These are phyloP conservation scores for Ceyx cyanopectus DNA, from an alignment of 2,113 vertebrate genomes.

Conservation along the genomic window DNA sequence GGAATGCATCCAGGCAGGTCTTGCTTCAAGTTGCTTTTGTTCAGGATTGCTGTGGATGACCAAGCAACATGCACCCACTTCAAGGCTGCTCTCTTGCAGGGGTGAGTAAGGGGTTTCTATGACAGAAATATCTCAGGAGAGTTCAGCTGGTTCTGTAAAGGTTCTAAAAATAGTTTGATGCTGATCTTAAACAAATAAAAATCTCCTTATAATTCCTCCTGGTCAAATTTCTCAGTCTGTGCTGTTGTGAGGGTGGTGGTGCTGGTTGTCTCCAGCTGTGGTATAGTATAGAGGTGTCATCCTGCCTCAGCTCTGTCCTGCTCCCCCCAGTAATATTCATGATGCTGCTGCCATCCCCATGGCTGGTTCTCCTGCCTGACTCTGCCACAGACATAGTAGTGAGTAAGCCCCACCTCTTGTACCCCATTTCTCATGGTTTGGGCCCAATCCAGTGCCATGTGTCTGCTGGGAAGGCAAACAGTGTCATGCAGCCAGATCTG, in stretches of 20 bases:
- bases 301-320: neutral
- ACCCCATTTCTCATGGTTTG: neutral
- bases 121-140: neutral
- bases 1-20: too few relatives aligned
- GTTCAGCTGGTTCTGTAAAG: neutral
- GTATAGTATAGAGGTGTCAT: neutral
- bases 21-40: neutral
- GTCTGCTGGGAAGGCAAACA: neutral
- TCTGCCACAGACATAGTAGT: neutral
- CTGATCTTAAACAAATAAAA: neutral
- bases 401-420: neutral
- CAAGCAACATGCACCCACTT: fast-evolving
- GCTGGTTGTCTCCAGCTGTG: fast-evolving
- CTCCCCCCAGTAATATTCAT: neutral
- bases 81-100: fast-evolving
- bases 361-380: neutral
- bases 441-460: neutral
- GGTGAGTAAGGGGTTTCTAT: neutral
- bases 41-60: neutral
- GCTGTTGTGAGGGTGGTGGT: neutral
- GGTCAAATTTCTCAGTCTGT: neutral
- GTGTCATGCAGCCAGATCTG: neutral
- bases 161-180: neutral
- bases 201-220: neutral
- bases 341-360: neutral